These are phyloP conservation scores for Pogonomyrmex barbatus DNA, from an alignment of 1,140 invertebrate genomes.

Conservation along the genomic window DNA sequence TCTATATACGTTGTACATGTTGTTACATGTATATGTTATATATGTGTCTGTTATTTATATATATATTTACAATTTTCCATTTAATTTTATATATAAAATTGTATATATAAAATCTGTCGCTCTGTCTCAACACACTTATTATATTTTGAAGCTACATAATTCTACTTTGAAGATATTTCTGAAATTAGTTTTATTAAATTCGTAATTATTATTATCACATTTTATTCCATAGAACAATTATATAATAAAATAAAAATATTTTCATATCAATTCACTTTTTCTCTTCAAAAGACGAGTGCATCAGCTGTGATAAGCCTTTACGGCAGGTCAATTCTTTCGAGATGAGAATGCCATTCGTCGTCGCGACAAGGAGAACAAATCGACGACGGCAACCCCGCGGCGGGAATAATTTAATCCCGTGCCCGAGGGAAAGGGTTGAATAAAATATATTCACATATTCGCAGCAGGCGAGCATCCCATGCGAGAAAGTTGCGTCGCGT, in stretches of 20 bases:
- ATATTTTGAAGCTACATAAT: background rate
- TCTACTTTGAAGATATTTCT: background rate
- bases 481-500: slow-evolving; percentile 75
- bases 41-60: background rate
- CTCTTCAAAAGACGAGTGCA: no score
- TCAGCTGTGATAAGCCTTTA: background rate
- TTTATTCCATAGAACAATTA: background rate
- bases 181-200: background rate
- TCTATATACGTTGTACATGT: background rate
- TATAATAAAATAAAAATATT: slow-evolving; percentile 9
- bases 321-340: background rate
- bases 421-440: slow-evolving; percentile 85
- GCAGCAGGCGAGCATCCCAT: slow-evolving; percentile 81
- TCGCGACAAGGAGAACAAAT: slow-evolving; percentile 1
- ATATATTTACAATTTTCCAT: background rate
- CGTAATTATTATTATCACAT: background rate
- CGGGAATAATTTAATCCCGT: slow-evolving; percentile 84
- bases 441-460: slow-evolving; percentile 87
- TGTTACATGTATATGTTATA: background rate
- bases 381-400: slow-evolving; percentile 54
- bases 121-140: background rate
- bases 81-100: background rate
- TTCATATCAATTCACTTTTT: background rate
- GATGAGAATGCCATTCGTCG: background rate
- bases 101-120: background rate